Conservation (phyloP, 2,113 vertebrate genomes). For the Amazona vittata region DNA sequence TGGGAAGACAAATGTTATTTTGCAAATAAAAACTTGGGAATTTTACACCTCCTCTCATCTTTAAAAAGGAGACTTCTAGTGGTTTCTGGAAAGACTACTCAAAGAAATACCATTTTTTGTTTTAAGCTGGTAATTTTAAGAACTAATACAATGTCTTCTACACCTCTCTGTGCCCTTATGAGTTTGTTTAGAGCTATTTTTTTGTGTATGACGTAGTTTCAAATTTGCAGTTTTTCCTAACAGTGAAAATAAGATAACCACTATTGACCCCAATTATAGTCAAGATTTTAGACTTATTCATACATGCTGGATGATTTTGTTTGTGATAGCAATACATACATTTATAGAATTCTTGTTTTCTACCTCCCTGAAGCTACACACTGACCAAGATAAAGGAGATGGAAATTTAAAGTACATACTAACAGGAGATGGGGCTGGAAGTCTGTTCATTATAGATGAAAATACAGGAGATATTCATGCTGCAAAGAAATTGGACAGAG, state of each 20-base stretch:
- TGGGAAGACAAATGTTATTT: not conserved
- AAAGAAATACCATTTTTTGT: not conserved
- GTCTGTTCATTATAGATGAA: slow-evolving; percentile 93
- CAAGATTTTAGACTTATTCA: slow-evolving; percentile 8
- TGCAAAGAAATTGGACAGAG: slow-evolving; percentile 94
- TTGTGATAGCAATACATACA: slow-evolving; percentile 46
- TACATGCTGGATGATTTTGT: slow-evolving; percentile 44
- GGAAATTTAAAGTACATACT: slow-evolving; percentile 94
- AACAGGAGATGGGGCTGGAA: slow-evolving; percentile 94
- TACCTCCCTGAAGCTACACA: slow-evolving; percentile 87
- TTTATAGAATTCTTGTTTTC: slow-evolving; percentile 74
- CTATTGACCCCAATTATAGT: slow-evolving; percentile 1
- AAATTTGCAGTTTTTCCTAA: slow-evolving; percentile 6
- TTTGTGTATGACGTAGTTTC: not conserved
- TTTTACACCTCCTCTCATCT: not conserved
- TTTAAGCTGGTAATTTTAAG: not conserved
- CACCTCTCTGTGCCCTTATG: not conserved
- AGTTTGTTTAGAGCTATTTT: slow-evolving; percentile 8
- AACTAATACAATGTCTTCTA: not conserved
- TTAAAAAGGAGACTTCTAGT: not conserved
- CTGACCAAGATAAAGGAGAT: slow-evolving; percentile 94
- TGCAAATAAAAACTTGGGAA: not conserved
- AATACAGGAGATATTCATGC: slow-evolving; percentile 98
- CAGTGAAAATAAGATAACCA: slow-evolving; percentile 32
- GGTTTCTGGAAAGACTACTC: not conserved